Evolutionary conservation across 2,888 invertebrate genomes (phyloP), one percentile per base, ranked within the genome.

Genomic region (Plebejus argus): DNA sequence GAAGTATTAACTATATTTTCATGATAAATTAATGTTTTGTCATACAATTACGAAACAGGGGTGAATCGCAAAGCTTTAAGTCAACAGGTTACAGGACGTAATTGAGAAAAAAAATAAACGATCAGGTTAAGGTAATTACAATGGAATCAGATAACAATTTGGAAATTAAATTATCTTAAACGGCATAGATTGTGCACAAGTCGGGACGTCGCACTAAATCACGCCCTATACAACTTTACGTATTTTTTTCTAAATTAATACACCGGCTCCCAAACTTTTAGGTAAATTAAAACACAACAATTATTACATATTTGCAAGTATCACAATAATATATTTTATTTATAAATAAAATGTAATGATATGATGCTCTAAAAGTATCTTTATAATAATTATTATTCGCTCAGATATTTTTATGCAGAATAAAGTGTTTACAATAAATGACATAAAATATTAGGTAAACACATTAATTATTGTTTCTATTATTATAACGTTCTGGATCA

Each of bases 171-270:
- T 82, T 82, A 84, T 85, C 86, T 85, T 81, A 82, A 82, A 83
- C 81, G 83, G 85, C 87, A 86, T 86, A 85, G 84, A 86, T 86
- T 85, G 84, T 77, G 71, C 86, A 85, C 86, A 83, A 80, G 87
- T 84, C 85, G 85, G 86, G 83, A 80, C 87, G 84, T 85, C 85
- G 86, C 86, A 86, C 87, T 88, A 89, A 91, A 91, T 90, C 89
- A 90, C 87, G 84, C 86, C 86, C 84, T 86, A 88, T 85, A 88
- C 88, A 89, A 87, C 87, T 89, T 87, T 89, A 88, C 85, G 84
- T 86, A 84, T 82, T 81, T 81, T 82, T 88, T 90, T 89, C 88
- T 85, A 77, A 77, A 58, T 56, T 77, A 71, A 53, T 15, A 33
- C 72, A 77, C 56, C 35, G 77, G 35, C 58, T 77, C 72, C 58